phyloP scores from a whole-genome alignment of 2,888 invertebrate species.

The Amblyjoppa proteus region DNA sequence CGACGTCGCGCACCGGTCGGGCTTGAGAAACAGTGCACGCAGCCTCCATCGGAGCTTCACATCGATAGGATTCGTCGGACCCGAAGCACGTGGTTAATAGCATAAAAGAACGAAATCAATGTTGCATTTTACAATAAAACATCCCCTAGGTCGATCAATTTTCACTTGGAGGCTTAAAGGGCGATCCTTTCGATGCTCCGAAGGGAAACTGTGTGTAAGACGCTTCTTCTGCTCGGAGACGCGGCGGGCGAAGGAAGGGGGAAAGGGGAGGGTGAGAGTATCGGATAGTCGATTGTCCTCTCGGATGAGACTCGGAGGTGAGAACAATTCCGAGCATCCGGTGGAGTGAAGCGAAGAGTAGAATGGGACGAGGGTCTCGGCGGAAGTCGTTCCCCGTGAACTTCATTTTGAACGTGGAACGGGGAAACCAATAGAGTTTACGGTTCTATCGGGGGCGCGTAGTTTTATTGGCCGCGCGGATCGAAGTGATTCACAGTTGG shows the following conservation, averaged over 20 bases:
- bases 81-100: neutral
- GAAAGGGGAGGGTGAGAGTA: constrained; percentile 17
- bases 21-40: constrained; percentile 16
- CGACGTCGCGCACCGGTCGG: constrained; percentile 32
- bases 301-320: constrained; percentile 59
- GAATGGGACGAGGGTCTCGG: constrained; percentile 49
- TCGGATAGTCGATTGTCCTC: constrained; percentile 60
- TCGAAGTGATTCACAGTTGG: constrained; percentile 35
- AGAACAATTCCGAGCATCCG: constrained; percentile 63
- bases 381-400: constrained; percentile 69
- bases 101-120: neutral
- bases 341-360: constrained; percentile 24
- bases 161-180: constrained; percentile 3
- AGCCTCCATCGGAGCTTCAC: constrained; percentile 1
- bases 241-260: too few relatives aligned
- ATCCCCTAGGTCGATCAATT: neutral
- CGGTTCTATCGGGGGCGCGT: constrained; percentile 50
- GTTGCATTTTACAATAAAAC: neutral
- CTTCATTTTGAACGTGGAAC: constrained; percentile 66
- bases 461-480: constrained; percentile 51
- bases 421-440: constrained; percentile 68
- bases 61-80: constrained; percentile 16
- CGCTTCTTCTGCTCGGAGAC: constrained; percentile 33
- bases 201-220: neutral
- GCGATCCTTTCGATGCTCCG: constrained; percentile 1